phyloP scores from a whole-genome alignment of 2,888 invertebrate species.

The Calameuta pallipes region DNA sequence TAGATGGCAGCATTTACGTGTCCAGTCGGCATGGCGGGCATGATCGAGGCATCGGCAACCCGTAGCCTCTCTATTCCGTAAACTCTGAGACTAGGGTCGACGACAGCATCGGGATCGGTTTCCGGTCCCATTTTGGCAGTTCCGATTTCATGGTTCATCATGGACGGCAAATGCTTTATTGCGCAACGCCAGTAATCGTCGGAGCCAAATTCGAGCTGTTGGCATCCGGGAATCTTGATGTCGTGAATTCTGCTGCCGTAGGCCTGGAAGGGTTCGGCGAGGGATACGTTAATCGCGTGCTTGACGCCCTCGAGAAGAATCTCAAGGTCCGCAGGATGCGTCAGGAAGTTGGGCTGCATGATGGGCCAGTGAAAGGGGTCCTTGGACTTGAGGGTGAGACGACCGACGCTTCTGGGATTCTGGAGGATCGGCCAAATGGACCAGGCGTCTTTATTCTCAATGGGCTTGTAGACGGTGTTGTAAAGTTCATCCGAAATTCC shows the following conservation, averaged over 20 bases:
- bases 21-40: constrained; percentile 71
- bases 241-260: constrained; percentile 64
- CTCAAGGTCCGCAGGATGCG: constrained; percentile 68
- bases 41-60: constrained; percentile 72
- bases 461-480: constrained; percentile 63
- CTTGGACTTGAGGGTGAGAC: constrained; percentile 74
- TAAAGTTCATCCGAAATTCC: constrained; percentile 62
- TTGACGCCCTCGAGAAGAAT: constrained; percentile 69
- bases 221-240: constrained; percentile 71
- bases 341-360: constrained; percentile 85
- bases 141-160: constrained; percentile 74
- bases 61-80: constrained; percentile 69
- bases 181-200: constrained; percentile 77
- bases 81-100: constrained; percentile 69
- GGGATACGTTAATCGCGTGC: constrained; percentile 68
- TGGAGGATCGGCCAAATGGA: constrained; percentile 77
- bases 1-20: constrained; percentile 71
- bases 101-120: constrained; percentile 69
- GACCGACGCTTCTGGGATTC: constrained; percentile 78
- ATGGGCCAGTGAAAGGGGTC: constrained; percentile 79
- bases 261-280: constrained; percentile 66
- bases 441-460: constrained; percentile 66
- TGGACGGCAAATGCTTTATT: constrained; percentile 71
- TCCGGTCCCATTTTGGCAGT: constrained; percentile 71
- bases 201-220: constrained; percentile 65